These are phyloP conservation scores for Macrophya alboannulata DNA, from an alignment of 2,888 invertebrate species.

Conservation along the genomic window DNA sequence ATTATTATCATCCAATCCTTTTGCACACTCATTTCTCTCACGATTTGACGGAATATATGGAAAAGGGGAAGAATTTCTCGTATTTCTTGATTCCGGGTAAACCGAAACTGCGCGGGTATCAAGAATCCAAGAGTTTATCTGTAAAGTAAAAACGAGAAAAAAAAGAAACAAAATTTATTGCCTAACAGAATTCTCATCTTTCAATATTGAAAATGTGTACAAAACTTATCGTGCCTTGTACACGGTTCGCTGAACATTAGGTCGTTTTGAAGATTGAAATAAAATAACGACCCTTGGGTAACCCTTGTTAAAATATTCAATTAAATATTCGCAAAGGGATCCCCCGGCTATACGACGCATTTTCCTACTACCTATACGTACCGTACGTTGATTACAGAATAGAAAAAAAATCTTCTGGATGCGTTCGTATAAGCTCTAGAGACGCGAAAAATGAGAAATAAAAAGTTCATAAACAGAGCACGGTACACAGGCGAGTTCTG, in stretches of 20 bases:
- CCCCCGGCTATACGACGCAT: neutral
- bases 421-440: neutral
- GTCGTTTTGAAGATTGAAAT: neutral
- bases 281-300: neutral
- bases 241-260: neutral
- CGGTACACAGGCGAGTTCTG: neutral
- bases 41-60: neutral
- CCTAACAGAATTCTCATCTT: neutral
- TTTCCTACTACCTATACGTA: neutral
- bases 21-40: neutral
- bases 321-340: neutral
- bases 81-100: neutral
- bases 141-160: neutral
- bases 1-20: slow-evolving; percentile 34
- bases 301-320: neutral
- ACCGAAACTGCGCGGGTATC: neutral
- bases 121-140: neutral
- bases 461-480: neutral
- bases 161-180: no score
- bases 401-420: neutral
- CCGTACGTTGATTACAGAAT: neutral
- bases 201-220: neutral
- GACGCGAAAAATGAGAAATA: neutral
- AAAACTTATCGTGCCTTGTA: neutral
- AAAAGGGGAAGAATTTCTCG: neutral